phyloP scores from a whole-genome alignment of 2,888 invertebrate genomes.

The Cecidostiba fungosa region DNA sequence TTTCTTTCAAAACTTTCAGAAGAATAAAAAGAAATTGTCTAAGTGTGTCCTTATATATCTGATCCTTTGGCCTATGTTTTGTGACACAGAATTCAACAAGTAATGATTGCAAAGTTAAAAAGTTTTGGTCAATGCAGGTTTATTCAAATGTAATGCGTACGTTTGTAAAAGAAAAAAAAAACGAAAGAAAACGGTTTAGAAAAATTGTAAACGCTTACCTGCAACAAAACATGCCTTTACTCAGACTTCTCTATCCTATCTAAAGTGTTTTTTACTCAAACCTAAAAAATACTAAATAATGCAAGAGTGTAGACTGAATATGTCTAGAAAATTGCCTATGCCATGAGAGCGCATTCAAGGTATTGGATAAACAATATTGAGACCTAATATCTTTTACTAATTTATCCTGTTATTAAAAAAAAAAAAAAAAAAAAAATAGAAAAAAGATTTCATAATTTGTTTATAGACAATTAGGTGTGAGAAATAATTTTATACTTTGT shows the following conservation, averaged over 20 bases:
- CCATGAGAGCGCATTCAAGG: conserved; percentile 13
- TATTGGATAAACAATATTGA: conserved; percentile 24
- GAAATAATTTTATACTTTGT: no score
- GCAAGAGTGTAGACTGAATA: conserved; percentile 6
- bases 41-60: conserved; percentile 50
- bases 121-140: conserved; percentile 37
- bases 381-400: conserved; percentile 1
- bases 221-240: conserved; percentile 37
- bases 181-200: background rate
- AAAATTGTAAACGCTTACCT: conserved; percentile 45
- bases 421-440: background rate
- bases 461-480: background rate
- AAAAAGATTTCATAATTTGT: background rate
- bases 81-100: conserved; percentile 29
- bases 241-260: conserved; percentile 31
- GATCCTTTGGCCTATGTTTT: conserved; percentile 58
- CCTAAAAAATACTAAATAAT: conserved; percentile 19
- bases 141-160: conserved; percentile 36
- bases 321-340: conserved; percentile 4
- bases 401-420: background rate
- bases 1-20: conserved; percentile 45
- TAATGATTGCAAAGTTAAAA: conserved; percentile 40
- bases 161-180: conserved; percentile 50
- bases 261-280: conserved; percentile 29
- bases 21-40: conserved; percentile 53